These are phyloP conservation scores for Caerostris extrusa DNA, from an alignment of 1,140 invertebrate genomes.

Conservation along the genomic window DNA sequence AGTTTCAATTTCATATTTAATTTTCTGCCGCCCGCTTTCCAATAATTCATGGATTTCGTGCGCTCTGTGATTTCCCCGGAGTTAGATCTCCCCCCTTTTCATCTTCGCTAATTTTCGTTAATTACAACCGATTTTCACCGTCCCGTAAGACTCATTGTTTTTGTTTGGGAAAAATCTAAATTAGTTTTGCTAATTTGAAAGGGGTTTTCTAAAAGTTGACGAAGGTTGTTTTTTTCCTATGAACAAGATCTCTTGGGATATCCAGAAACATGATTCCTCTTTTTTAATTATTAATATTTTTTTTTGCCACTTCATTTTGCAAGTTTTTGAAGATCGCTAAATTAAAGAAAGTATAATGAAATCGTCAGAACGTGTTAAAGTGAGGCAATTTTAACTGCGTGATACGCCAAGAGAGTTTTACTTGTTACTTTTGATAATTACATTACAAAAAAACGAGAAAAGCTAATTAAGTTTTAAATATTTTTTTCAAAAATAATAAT, in stretches of 20 bases:
- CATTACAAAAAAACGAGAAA: background rate
- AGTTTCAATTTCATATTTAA: constrained; percentile 72
- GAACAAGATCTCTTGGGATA: background rate
- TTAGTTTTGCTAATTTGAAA: background rate
- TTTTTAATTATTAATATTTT: background rate
- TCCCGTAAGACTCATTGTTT: background rate
- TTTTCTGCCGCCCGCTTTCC: constrained; percentile 34
- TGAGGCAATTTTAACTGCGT: background rate
- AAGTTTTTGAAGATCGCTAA: background rate
- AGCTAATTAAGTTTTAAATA: background rate
- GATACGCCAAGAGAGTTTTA: too few species aligned
- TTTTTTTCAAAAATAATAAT: too few species aligned
- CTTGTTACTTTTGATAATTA: background rate
- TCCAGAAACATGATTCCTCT: background rate
- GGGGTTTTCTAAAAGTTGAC: background rate
- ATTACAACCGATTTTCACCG: constrained; percentile 34
- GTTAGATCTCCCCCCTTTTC: background rate
- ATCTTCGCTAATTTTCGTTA: constrained; percentile 56
- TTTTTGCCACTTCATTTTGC: background rate
- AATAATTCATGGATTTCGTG: constrained; percentile 57
- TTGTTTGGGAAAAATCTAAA: background rate
- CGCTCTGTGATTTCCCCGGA: constrained; percentile 57
- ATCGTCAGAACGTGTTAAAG: background rate
- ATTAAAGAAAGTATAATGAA: background rate
- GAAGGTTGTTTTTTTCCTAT: background rate